Evolutionary conservation across 2,113 vertebrate genomes (phyloP).

Genomic region (Bujurquina vittata): DNA sequence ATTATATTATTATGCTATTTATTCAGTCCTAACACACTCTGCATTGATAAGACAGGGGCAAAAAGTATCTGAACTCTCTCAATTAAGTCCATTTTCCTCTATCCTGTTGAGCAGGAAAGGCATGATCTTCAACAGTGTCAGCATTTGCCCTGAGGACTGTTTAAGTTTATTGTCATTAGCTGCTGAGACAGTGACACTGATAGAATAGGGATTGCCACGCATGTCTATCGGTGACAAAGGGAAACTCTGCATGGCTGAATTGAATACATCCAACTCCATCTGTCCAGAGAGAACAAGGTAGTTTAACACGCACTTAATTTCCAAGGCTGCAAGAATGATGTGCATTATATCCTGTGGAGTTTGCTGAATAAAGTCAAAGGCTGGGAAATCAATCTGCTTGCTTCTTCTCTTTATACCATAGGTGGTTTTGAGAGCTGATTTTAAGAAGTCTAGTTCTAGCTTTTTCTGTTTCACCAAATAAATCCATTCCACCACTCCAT

Average conservation of each 20-base stretch:
- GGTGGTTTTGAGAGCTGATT: conserved; percentile 21
- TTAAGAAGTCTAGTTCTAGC: background rate
- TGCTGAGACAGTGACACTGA: conserved; percentile 12
- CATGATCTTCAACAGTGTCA: background rate
- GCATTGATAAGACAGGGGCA: background rate
- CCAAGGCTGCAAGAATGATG: conserved; percentile 10
- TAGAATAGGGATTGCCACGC: conserved; percentile 2
- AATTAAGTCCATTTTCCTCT: background rate
- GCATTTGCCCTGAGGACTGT: conserved; percentile 32
- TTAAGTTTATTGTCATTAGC: conserved; percentile 34
- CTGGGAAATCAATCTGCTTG: conserved; percentile 32
- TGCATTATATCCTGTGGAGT: conserved; percentile 27
- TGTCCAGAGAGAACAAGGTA: conserved; percentile 5
- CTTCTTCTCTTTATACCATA: conserved; percentile 36
- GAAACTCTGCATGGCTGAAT: background rate
- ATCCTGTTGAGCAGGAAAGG: conserved; percentile 18
- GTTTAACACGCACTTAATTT: conserved; percentile 26
- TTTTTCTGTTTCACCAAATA: conserved; percentile 24
- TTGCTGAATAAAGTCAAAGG: conserved; percentile 29
- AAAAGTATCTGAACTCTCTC: background rate
- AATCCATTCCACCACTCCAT: background rate
- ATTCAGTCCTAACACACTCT: background rate
- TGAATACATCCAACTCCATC: background rate
- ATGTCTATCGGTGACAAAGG: background rate
- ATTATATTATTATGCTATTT: background rate